Evolutionary conservation across 2,797 vertebrate species (phyloP).

Genomic region (Kryptopterus vitreolus): DNA sequence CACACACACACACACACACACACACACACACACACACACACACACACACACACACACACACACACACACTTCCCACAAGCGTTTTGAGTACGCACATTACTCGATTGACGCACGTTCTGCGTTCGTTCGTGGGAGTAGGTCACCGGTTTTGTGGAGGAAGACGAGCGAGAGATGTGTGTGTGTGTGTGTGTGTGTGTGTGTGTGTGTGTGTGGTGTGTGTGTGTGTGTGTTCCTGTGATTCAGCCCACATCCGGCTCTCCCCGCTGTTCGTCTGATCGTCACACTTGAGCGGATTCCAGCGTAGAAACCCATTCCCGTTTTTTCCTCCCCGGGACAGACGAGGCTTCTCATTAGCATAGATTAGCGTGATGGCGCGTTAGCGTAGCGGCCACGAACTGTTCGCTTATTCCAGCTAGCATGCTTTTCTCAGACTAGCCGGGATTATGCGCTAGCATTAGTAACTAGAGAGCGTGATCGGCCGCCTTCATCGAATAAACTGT

Average conservation of each 20-base stretch:
- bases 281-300: conserved; percentile 32
- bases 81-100: conserved; percentile 23
- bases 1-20: not conserved
- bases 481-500: no score
- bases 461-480: no score
- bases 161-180: conserved; percentile 29
- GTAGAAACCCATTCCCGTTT: conserved; percentile 23
- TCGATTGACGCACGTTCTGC: conserved; percentile 33
- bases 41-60: conserved; percentile 23
- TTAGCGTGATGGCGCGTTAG: no score
- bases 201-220: conserved; percentile 47
- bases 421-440: no score
- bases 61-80: not conserved
- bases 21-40: not conserved
- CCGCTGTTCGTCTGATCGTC: conserved; percentile 26
- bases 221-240: conserved; percentile 40
- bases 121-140: conserved; percentile 48
- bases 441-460: no score
- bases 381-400: not conserved
- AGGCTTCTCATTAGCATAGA: not conserved
- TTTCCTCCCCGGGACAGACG: not conserved
- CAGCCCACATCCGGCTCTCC: conserved; percentile 41
- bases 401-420: not conserved
- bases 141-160: conserved; percentile 40
- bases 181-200: conserved; percentile 36